These are phyloP conservation scores for Aphyosemion australe DNA, from an alignment of 2,113 vertebrate species.

Conservation along the genomic window DNA sequence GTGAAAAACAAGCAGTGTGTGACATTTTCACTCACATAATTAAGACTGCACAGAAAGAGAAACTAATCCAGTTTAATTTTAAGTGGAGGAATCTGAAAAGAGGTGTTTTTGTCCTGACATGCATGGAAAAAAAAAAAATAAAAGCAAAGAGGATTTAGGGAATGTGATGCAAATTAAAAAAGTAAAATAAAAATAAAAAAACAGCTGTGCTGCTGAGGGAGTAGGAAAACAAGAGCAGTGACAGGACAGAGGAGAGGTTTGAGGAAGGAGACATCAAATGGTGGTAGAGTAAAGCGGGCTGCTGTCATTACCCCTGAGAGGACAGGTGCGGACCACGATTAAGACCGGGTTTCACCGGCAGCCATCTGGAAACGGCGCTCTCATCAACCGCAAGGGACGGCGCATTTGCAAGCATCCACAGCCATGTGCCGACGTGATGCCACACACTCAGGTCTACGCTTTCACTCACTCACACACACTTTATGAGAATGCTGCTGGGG, in stretches of 20 bases:
- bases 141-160: not conserved
- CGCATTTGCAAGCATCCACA: constrained; percentile 58
- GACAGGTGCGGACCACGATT: constrained; percentile 75
- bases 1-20: constrained; percentile 24
- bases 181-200: not conserved
- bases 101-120: constrained; percentile 2
- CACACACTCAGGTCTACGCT: constrained; percentile 3
- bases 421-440: constrained; percentile 23
- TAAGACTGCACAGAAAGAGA: constrained; percentile 28
- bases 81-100: constrained; percentile 42
- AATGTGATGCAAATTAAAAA: not conserved
- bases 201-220: not conserved
- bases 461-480: constrained; percentile 4
- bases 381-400: constrained; percentile 56
- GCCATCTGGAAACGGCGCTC: constrained; percentile 73
- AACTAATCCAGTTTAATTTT: constrained; percentile 54
- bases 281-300: constrained; percentile 37
- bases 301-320: constrained; percentile 66
- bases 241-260: constrained; percentile 41
- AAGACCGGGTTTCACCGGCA: constrained; percentile 68
- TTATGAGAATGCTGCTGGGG: constrained; percentile 25
- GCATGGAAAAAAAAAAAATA: not conserved
- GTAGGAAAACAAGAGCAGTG: constrained; percentile 10
- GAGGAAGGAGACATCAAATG: constrained; percentile 54
- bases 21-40: constrained; percentile 63